Conservation (phyloP, 2,888 invertebrate genomes). For the Stramonita haemastoma region DNA sequence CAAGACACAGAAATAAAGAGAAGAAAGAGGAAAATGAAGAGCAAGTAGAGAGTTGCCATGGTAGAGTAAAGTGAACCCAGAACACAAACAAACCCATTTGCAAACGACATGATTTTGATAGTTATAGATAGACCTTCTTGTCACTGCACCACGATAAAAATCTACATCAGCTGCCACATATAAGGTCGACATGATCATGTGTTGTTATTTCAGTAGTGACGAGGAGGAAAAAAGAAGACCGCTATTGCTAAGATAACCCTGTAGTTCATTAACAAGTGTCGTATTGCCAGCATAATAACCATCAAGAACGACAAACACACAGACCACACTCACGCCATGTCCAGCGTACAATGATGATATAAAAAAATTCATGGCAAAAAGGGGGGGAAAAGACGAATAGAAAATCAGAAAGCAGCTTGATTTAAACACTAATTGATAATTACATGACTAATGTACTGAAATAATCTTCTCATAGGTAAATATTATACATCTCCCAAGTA, state of each 20-base stretch:
- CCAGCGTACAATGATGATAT: too few species aligned
- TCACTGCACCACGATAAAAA: neutral
- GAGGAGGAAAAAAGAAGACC: neutral
- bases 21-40: neutral
- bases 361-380: neutral
- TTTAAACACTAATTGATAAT: too few species aligned
- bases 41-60: neutral
- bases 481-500: too few species aligned
- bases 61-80: neutral
- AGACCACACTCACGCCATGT: neutral
- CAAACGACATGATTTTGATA: neutral
- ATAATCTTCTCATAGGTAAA: too few species aligned
- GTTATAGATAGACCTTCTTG: neutral
- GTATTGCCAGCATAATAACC: conserved; percentile 25
- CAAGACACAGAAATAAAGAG: neutral
- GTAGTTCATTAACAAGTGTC: conserved; percentile 5
- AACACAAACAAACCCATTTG: neutral
- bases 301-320: neutral
- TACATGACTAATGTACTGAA: too few species aligned
- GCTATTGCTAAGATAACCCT: conserved; percentile 28
- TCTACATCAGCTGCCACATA: conserved; percentile 26
- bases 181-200: conserved; percentile 24
- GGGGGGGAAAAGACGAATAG: neutral
- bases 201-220: neutral
- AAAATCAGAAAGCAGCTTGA: too few species aligned